A percentile compares a stretch with the other conserved stretches of the same genome.
These are phyloP conservation scores for Micromesistius poutassou DNA, from an alignment of 2,797 vertebrate genomes.

Conservation along the genomic window DNA sequence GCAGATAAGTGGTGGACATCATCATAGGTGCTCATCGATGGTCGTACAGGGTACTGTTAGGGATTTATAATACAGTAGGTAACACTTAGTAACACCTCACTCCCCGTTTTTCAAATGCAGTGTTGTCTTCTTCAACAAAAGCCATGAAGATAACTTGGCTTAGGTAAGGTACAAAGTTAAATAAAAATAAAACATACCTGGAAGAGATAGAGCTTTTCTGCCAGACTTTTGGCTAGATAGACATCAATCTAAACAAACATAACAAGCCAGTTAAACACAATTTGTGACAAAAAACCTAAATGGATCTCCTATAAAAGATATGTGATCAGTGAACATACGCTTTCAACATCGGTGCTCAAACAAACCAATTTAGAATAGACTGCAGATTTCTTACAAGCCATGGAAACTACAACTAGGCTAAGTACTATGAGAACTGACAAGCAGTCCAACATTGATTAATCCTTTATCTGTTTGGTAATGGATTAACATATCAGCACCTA, in stretches of 20 bases:
- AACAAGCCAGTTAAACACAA: neutral
- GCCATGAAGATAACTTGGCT: neutral
- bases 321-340: neutral
- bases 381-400: too few relatives aligned
- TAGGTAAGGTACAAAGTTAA: neutral
- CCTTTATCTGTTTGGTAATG: neutral
- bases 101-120: too few relatives aligned
- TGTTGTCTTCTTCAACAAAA: neutral
- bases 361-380: neutral
- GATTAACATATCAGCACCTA: constrained; percentile 47
- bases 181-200: constrained; percentile 78
- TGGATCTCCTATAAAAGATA: neutral
- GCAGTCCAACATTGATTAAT: neutral
- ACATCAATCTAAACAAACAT: constrained; percentile 82
- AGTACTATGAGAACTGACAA: neutral
- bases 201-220: constrained; percentile 95
- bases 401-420: neutral
- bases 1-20: constrained; percentile 86
- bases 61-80: constrained; percentile 8
- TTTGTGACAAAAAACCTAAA: neutral
- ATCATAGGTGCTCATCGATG: constrained; percentile 89
- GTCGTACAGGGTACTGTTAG: constrained; percentile 90
- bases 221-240: constrained; percentile 93
- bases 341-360: neutral
- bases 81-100: neutral